Evolutionary conservation across 2,888 invertebrate genomes (phyloP).

Genomic region (Lysandra bellargus): DNA sequence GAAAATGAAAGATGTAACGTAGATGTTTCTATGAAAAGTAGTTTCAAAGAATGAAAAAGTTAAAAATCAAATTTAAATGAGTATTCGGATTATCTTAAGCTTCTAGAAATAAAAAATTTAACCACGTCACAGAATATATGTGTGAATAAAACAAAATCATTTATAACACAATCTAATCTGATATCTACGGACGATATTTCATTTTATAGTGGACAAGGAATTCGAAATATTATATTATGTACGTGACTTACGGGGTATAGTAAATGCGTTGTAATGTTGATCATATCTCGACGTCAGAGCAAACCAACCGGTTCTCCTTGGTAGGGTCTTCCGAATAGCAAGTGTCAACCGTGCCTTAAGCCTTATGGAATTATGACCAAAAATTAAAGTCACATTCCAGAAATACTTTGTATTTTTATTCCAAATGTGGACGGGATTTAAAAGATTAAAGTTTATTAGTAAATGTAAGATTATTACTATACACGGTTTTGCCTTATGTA

Average conservation of each 20-base stretch:
- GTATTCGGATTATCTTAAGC: background rate
- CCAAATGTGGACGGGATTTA: background rate
- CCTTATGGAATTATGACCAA: conserved; percentile 10
- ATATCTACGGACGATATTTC: conserved; percentile 32
- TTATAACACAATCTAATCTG: conserved; percentile 31
- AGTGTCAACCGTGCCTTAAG: conserved; percentile 18
- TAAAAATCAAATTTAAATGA: background rate
- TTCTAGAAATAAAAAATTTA: conserved; percentile 35
- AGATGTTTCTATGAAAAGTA: background rate
- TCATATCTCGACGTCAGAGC: conserved; percentile 42
- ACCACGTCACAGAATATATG: conserved; percentile 56
- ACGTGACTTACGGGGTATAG: conserved; percentile 30
- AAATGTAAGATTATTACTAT: background rate
- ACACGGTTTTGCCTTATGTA: background rate
- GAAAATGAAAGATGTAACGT: background rate
- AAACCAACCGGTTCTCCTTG: conserved; percentile 62
- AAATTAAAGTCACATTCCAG: background rate
- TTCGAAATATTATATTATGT: conserved; percentile 33
- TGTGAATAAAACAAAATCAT: conserved; percentile 30
- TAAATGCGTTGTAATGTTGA: conserved; percentile 39
- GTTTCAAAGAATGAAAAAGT: background rate
- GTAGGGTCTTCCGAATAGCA: conserved; percentile 49
- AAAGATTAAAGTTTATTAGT: background rate
- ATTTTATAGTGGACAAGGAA: conserved; percentile 31
- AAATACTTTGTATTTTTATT: background rate